phyloP scores from a whole-genome alignment of 2,113 vertebrate species.

The Sphaerodactylus townsendi region DNA sequence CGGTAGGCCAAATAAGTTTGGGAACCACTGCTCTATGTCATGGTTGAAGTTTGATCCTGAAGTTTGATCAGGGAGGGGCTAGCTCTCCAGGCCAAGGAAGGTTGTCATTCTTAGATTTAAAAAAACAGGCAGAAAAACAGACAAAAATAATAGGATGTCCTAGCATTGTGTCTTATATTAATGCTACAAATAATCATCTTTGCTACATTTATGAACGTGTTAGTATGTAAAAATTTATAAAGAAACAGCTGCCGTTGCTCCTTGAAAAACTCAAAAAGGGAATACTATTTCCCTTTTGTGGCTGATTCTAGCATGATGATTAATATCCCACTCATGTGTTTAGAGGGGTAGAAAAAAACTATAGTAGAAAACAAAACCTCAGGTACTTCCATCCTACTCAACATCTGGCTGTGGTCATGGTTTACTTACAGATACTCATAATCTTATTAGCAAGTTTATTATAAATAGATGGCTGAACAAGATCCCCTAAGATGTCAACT shows the following conservation, averaged over 20 bases:
- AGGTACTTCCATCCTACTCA: not conserved
- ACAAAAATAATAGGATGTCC: not conserved
- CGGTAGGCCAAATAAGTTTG: too few species aligned
- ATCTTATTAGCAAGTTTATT: not conserved
- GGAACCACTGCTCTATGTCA: not conserved
- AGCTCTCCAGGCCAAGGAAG: not conserved
- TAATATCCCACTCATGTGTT: constrained; percentile 4
- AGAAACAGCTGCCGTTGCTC: not conserved
- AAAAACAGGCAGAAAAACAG: not conserved
- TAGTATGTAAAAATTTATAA: not conserved
- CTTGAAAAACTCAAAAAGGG: not conserved
- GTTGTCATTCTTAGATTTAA: not conserved
- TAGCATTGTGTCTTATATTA: not conserved
- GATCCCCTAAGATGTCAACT: not conserved
- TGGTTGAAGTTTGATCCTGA: too few species aligned
- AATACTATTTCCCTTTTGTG: not conserved
- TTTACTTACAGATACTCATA: constrained; percentile 2
- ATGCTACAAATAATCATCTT: not conserved
- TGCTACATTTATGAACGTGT: not conserved
- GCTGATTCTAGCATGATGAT: not conserved
- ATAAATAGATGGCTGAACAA: not conserved
- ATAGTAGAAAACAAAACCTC: not conserved
- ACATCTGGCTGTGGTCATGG: constrained; percentile 1
- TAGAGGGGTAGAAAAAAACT: not conserved
- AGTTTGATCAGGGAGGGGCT: not conserved